Evolutionary conservation across 2,888 invertebrate species (phyloP).

Genomic region (Gnatocerus cornutus): DNA sequence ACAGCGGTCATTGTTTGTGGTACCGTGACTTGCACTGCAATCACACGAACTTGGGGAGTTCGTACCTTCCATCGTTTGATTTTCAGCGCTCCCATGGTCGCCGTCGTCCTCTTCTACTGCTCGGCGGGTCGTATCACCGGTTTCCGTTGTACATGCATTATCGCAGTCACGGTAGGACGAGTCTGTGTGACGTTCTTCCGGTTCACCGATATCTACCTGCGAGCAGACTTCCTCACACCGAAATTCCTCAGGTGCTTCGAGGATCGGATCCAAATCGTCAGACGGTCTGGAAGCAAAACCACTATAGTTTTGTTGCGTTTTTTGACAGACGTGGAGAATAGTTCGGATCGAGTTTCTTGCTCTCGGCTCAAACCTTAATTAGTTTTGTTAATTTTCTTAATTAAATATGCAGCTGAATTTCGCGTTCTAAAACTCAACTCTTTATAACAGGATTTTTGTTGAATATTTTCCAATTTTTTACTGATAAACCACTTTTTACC

Average conservation of each 20-base stretch:
- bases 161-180: conserved; percentile 51
- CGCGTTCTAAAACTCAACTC: too few relatives aligned
- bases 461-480: too few relatives aligned
- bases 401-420: too few relatives aligned
- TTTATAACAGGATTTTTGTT: too few relatives aligned
- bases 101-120: conserved; percentile 38
- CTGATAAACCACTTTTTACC: too few relatives aligned
- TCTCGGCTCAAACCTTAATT: too few relatives aligned
- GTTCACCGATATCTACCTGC: conserved; percentile 45
- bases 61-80: neutral
- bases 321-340: too few relatives aligned
- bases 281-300: neutral
- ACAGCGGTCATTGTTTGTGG: neutral
- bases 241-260: conserved; percentile 51
- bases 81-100: conserved; percentile 19
- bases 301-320: too few relatives aligned
- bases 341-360: too few relatives aligned
- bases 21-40: neutral
- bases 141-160: conserved; percentile 52
- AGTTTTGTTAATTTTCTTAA: too few relatives aligned
- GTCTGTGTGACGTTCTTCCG: conserved; percentile 50
- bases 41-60: conserved; percentile 14
- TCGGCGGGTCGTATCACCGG: conserved; percentile 54
- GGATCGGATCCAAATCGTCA: conserved; percentile 34
- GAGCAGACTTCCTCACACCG: conserved; percentile 24